Conservation (phyloP, 2,797 vertebrate genomes). For the Otolemur crassicaudatus region DNA sequence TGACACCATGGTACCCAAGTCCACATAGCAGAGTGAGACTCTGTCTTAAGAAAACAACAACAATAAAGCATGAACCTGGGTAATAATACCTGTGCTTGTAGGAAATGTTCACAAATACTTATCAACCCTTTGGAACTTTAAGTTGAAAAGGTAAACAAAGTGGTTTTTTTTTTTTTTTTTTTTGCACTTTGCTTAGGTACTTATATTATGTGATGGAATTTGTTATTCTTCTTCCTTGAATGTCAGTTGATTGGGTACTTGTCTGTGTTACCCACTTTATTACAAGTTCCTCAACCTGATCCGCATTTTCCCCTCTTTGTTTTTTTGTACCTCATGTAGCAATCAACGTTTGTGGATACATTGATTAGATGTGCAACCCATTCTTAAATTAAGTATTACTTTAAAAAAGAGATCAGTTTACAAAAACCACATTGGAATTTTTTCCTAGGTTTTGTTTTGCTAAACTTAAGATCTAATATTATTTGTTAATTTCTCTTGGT, state of each 20-base stretch:
- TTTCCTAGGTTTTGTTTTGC: not conserved
- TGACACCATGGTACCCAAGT: no score
- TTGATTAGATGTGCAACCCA: not conserved
- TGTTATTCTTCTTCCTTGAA: not conserved
- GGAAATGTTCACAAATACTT: not conserved
- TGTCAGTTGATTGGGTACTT: not conserved
- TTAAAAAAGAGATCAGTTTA: not conserved
- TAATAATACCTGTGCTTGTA: not conserved
- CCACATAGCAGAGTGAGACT: no score
- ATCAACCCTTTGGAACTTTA: not conserved
- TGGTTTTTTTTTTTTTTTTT: not conserved
- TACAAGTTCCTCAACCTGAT: not conserved
- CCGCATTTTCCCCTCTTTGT: not conserved
- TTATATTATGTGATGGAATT: not conserved
- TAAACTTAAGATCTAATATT: not conserved
- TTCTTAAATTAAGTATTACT: not conserved
- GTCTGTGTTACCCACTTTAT: not conserved
- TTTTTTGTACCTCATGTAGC: not conserved
- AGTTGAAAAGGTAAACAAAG: not conserved
- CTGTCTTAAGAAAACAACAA: no score
- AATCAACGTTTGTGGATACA: not conserved
- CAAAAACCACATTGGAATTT: not conserved
- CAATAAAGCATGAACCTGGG: no score
- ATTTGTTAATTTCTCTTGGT: constrained; percentile 41
- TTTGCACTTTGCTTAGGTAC: not conserved